Evolutionary conservation across 2,113 vertebrate genomes (phyloP).

Genomic region (Oreocharis arfaki): DNA sequence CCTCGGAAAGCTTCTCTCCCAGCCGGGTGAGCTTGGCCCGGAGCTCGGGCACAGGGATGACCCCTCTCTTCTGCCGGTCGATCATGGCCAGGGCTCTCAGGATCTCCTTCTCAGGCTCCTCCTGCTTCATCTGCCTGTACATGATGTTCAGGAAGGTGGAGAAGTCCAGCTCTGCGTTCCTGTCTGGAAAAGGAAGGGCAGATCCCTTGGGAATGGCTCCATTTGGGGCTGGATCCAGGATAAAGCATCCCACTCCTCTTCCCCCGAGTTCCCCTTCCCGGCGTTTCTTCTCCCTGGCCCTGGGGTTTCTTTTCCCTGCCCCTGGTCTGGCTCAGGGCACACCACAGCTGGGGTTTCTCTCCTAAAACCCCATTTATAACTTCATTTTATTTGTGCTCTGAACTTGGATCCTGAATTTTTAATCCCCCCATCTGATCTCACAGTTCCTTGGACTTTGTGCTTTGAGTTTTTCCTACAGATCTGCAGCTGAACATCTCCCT

Average conservation of each 20-base stretch:
- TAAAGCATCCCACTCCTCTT: no score
- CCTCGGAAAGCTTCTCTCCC: slow-evolving; percentile 88
- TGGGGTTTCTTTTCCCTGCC: neutral
- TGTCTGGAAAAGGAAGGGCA: slow-evolving; percentile 66
- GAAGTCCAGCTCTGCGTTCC: slow-evolving; percentile 86
- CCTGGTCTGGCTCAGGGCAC: neutral
- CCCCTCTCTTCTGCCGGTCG: slow-evolving; percentile 85
- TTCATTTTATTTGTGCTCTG: neutral
- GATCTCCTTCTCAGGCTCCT: slow-evolving; percentile 87
- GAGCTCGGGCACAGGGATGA: slow-evolving; percentile 80
- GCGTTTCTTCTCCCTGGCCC: neutral
- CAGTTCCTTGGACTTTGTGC: neutral
- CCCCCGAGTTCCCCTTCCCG: accelerated
- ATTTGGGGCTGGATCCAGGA: neutral
- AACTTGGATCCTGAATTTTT: neutral
- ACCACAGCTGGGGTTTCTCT: neutral
- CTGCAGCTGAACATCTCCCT: neutral
- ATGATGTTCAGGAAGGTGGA: slow-evolving; percentile 93
- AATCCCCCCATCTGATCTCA: accelerated
- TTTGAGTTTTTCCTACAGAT: neutral
- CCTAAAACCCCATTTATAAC: accelerated
- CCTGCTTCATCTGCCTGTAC: slow-evolving; percentile 89
- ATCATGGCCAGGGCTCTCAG: slow-evolving; percentile 88
- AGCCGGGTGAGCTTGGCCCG: slow-evolving; percentile 85
- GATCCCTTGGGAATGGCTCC: neutral